Evolutionary conservation across 2,113 vertebrate genomes (phyloP).

Genomic region (Alethe castanea): DNA sequence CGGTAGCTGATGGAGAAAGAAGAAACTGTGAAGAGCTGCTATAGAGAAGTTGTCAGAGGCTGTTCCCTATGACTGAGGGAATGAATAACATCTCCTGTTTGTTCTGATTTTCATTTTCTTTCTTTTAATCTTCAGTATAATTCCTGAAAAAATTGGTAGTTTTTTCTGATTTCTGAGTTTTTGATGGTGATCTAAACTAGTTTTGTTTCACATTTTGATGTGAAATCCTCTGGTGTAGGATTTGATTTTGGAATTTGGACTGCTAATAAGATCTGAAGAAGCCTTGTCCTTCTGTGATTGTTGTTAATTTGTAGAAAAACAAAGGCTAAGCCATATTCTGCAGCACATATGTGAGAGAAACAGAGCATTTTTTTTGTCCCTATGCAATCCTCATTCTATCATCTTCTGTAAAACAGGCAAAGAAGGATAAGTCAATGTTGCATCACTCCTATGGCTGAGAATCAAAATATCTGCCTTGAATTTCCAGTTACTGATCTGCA

Average conservation of each 20-base stretch:
- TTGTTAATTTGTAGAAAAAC: neutral
- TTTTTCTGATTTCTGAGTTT: neutral
- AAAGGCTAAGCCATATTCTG: neutral
- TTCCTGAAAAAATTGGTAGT: neutral
- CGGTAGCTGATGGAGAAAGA: neutral
- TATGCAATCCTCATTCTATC: fast-evolving
- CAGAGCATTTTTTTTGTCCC: neutral
- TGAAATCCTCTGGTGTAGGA: neutral
- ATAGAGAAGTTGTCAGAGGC: neutral
- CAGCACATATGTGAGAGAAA: neutral
- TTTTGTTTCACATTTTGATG: neutral
- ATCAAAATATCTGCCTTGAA: neutral
- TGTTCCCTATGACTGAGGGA: neutral
- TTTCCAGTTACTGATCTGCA: neutral
- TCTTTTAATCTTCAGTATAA: neutral
- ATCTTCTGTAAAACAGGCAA: neutral
- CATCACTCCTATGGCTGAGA: neutral
- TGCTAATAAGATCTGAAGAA: neutral
- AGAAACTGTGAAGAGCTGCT: neutral
- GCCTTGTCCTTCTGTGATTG: neutral
- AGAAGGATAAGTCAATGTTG: neutral
- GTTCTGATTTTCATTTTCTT: neutral
- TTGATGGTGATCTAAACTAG: neutral
- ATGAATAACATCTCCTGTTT: neutral
- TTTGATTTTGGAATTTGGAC: neutral